phyloP scores from a whole-genome alignment of 1,140 invertebrate genomes.

The Wasmannia auropunctata region DNA sequence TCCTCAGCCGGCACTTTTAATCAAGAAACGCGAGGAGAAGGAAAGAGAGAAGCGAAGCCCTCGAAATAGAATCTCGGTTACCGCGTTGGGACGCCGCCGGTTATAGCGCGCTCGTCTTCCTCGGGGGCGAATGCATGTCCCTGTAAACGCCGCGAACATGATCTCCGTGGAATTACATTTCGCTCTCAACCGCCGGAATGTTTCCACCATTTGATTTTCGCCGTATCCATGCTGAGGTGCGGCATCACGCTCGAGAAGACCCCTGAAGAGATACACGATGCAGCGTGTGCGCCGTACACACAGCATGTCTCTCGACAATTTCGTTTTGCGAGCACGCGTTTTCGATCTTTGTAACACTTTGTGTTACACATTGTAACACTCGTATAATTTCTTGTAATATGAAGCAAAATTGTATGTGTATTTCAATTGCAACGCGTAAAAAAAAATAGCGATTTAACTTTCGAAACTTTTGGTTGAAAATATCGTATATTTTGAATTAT shows the following conservation, averaged over 20 bases:
- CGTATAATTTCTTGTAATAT: not conserved
- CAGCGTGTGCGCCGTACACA: not conserved
- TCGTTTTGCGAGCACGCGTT: not conserved
- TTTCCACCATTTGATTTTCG: slow-evolving; percentile 46
- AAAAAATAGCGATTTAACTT: not conserved
- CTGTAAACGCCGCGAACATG: slow-evolving; percentile 53
- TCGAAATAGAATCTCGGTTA: slow-evolving; percentile 56
- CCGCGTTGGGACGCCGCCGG: slow-evolving; percentile 22
- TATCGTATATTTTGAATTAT: slow-evolving; percentile 18
- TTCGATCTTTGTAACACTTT: not conserved
- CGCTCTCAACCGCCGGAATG: slow-evolving; percentile 10
- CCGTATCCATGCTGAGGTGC: not conserved
- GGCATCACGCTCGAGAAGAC: not conserved
- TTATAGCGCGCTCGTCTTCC: not conserved
- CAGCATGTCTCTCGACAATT: not conserved
- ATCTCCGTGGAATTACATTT: slow-evolving; percentile 57
- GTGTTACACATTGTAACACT: not conserved
- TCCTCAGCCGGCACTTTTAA: slow-evolving; percentile 57
- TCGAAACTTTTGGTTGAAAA: slow-evolving; percentile 6
- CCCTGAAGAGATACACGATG: not conserved
- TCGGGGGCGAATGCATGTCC: slow-evolving; percentile 14
- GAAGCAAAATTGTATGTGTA: not conserved
- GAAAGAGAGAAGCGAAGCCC: not conserved
- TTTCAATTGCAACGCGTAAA: not conserved
- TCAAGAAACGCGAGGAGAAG: slow-evolving; percentile 36